phyloP scores from a whole-genome alignment of 2,888 invertebrate species.

The Agonopterix alstromeriana region DNA sequence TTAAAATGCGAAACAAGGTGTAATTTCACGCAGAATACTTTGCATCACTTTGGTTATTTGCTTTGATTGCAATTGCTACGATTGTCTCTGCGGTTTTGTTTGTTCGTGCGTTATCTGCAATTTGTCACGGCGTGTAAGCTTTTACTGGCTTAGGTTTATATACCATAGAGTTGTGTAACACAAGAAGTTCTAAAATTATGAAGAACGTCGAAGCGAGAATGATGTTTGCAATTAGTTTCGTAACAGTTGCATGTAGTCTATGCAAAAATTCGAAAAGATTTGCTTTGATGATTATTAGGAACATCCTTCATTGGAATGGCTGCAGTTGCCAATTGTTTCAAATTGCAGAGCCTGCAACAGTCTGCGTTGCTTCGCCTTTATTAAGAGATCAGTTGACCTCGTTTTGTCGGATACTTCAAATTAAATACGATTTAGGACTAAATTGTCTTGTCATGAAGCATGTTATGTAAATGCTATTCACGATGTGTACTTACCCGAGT shows the following conservation, averaged over 20 bases:
- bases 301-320: no score
- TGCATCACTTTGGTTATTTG: not conserved
- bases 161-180: not conserved
- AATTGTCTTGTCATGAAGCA: not conserved
- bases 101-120: constrained; percentile 25
- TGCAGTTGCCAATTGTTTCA: not conserved
- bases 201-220: no score
- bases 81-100: constrained; percentile 31
- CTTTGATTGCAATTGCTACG: constrained; percentile 6
- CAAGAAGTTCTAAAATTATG: no score
- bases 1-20: not conserved
- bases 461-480: not conserved
- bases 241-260: not conserved
- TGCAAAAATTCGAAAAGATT: no score
- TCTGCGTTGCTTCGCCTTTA: not conserved
- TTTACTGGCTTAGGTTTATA: constrained; percentile 1
- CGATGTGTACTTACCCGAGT: constrained; percentile 42
- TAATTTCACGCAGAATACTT: not conserved
- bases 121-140: constrained; percentile 14
- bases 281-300: no score
- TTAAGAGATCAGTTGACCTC: not conserved
- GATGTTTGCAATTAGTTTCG: no score
- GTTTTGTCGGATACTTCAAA: no score
- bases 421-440: not conserved
- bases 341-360: constrained; percentile 1